Base-by-base conservation (phyloP, 1,140 invertebrate species). In the Cataglyphis hispanica region DNA sequence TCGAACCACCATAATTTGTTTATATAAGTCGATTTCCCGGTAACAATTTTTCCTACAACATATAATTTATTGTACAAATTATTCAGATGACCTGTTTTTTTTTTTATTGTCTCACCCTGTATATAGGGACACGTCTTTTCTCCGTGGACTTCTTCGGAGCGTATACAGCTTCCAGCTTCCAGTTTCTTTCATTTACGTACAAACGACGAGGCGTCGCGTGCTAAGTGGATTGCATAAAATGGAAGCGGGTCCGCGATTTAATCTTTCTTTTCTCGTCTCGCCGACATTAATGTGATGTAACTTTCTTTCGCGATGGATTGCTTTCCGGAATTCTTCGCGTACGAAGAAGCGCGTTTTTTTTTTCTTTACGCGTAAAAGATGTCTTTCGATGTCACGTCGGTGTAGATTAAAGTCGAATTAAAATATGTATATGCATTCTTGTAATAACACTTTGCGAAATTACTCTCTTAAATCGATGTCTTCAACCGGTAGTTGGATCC, bases 401-500 rank as follows among this genome's bases (percentile, higher is more conserved):
- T 56, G 40, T 53, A 43, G 61, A 78, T 64, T 50, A 34, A 78
- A 50, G 50, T 67, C n/a, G 61, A 31, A 27, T 25, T 67, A 78
- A 78, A 31, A 78, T 27, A n/a, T 78, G 61, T 50, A 66, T 40
- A 16, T 58, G 76, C 37, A 27, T 34, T n/a, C 19, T 16, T 25
- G 31, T 77, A 77, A 77, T 60, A 16, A 27, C 37, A 64, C 40
- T 78, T 78, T 37, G 46, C 16, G 34, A n/a, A 22, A 67, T 67
- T 53, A 13, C 61, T 67, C 67, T 53, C 56, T 67, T 22, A 67
- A 67, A 78, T n/a, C 5, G 46, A 2, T 66, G 40, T 27, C 13
- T 37, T 53, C 13, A 78, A 2, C 16, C 22, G 27, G 11, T 66
- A 77, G 13, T 63, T 77, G 37, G 25, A 19, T 50, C 5, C 13